Conservation (phyloP, 2,113 vertebrate genomes). For the Pyxicephalus adspersus region DNA sequence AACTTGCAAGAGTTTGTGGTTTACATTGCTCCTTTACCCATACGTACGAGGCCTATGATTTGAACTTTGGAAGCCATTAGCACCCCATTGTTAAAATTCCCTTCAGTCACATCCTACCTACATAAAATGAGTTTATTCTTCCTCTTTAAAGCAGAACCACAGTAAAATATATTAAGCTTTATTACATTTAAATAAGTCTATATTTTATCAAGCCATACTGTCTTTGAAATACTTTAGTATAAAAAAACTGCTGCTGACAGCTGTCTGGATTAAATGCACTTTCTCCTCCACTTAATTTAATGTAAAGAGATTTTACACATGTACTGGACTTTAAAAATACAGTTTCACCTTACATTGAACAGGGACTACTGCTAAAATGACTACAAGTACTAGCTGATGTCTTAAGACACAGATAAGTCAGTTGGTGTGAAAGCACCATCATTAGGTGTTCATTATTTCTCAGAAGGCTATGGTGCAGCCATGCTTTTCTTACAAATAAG, state of each 20-base stretch:
- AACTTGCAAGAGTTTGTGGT: too few species aligned
- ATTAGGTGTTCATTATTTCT: neutral
- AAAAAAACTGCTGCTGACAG: neutral
- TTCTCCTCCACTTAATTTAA: neutral
- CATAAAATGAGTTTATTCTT: neutral
- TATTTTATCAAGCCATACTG: neutral
- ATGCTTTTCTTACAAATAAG: too few species aligned
- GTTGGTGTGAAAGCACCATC: neutral
- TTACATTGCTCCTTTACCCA: too few species aligned
- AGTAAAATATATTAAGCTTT: constrained; percentile 31
- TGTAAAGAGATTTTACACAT: neutral
- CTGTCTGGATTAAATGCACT: neutral
- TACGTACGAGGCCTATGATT: too few species aligned
- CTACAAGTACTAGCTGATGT: neutral
- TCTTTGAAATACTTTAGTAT: neutral
- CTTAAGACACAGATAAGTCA: neutral
- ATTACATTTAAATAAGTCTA: neutral
- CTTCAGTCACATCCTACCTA: neutral
- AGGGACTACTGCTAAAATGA: neutral
- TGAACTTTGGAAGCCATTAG: too few species aligned
- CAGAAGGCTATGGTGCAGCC: neutral
- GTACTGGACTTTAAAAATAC: neutral
- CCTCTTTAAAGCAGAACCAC: neutral
- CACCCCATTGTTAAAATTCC: too few species aligned
- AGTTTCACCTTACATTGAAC: neutral